Conservation (phyloP, 2,888 invertebrate species). For the Dioctria linearis region DNA sequence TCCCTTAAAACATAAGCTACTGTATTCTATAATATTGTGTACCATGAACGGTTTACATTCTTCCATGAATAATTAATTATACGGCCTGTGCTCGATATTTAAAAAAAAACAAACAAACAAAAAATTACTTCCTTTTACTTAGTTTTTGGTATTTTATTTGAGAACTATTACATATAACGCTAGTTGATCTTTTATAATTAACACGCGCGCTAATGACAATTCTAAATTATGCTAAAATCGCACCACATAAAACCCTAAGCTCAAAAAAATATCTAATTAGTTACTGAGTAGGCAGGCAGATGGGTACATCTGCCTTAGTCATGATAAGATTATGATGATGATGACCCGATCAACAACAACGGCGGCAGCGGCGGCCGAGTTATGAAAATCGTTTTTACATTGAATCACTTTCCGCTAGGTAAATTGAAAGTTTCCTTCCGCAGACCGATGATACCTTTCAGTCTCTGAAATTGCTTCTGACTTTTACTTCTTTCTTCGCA, state of each 20-base stretch:
- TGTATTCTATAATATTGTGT: no score
- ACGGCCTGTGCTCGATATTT: no score
- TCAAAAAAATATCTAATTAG: neutral
- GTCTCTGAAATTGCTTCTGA: slow-evolving; percentile 44
- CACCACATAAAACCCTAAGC: neutral
- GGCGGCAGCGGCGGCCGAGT: neutral
- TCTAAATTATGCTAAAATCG: neutral
- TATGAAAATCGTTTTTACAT: slow-evolving; percentile 1
- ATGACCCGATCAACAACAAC: neutral
- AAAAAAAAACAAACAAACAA: no score
- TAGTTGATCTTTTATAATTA: neutral
- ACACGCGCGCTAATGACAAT: neutral
- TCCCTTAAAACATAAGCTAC: no score
- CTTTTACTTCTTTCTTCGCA: slow-evolving; percentile 50
- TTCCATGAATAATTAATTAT: no score
- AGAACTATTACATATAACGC: neutral
- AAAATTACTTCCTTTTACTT: no score
- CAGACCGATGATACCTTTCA: slow-evolving; percentile 41
- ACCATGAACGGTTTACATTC: no score
- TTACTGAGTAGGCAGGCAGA: neutral
- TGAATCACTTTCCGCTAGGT: neutral
- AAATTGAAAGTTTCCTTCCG: slow-evolving; percentile 29
- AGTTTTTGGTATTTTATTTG: no score
- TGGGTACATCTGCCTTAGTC: neutral
- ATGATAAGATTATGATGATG: neutral